phyloP scores from a whole-genome alignment of 2,797 vertebrate species.

The Anniella stebbinsi region DNA sequence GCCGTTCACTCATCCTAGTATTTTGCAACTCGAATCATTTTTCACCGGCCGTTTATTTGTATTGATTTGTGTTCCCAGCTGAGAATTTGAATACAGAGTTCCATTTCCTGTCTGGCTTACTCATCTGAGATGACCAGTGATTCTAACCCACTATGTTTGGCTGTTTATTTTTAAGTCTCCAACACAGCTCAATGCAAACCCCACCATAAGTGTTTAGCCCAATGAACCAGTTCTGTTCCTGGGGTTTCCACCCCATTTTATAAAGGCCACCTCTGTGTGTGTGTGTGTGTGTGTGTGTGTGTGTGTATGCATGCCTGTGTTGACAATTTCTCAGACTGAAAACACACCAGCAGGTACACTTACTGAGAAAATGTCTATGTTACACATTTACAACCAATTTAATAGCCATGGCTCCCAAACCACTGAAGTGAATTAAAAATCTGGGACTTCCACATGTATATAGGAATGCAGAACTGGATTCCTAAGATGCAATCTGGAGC shows the following conservation, averaged over 20 bases:
- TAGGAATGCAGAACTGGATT: background rate
- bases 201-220: background rate
- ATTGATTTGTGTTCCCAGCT: conserved; percentile 27
- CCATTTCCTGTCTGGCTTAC: conserved; percentile 2
- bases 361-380: background rate
- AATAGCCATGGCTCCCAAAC: background rate
- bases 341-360: background rate
- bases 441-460: background rate
- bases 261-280: no score
- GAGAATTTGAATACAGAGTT: background rate
- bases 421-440: background rate
- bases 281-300: no score
- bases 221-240: background rate
- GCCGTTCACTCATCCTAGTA: background rate
- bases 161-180: background rate
- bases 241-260: background rate
- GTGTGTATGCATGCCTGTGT: background rate
- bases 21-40: conserved; percentile 7
- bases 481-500: background rate
- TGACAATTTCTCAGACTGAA: background rate
- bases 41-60: conserved; percentile 28
- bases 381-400: background rate
- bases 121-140: background rate
- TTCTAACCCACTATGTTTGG: background rate
- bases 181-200: background rate